Conservation (phyloP, 2,797 vertebrate species). For the Danio choprae region DNA sequence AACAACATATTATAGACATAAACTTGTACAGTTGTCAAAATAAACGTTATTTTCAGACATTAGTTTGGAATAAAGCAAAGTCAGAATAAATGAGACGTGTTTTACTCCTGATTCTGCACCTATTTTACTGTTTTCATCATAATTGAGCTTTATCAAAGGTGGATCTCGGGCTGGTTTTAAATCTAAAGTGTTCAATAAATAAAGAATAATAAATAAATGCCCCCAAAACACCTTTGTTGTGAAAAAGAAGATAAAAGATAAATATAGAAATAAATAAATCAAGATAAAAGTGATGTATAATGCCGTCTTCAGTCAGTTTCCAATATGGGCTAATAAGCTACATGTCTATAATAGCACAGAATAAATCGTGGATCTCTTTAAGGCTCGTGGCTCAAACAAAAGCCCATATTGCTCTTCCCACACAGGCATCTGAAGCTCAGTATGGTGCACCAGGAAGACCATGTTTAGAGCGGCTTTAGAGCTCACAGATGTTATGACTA, state of each 20-base stretch:
- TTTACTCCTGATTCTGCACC: no score
- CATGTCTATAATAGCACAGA: neutral
- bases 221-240: neutral
- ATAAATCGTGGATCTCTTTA: constrained; percentile 12
- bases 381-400: constrained; percentile 11
- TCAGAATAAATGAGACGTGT: no score
- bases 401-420: constrained; percentile 18
- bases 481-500: neutral
- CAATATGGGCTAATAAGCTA: neutral
- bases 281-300: neutral
- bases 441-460: neutral
- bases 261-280: no score
- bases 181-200: no score
- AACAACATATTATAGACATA: neutral
- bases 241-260: neutral
- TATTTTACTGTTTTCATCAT: no score
- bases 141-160: no score
- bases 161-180: no score
- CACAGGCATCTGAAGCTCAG: constrained; percentile 23
- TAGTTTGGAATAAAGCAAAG: no score
- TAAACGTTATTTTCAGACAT: no score
- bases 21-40: no score
- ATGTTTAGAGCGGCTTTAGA: neutral
- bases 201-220: no score
- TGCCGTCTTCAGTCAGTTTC: neutral